Base-by-base conservation (phyloP, 2,113 vertebrate genomes). In the Catharus bicknelli region DNA sequence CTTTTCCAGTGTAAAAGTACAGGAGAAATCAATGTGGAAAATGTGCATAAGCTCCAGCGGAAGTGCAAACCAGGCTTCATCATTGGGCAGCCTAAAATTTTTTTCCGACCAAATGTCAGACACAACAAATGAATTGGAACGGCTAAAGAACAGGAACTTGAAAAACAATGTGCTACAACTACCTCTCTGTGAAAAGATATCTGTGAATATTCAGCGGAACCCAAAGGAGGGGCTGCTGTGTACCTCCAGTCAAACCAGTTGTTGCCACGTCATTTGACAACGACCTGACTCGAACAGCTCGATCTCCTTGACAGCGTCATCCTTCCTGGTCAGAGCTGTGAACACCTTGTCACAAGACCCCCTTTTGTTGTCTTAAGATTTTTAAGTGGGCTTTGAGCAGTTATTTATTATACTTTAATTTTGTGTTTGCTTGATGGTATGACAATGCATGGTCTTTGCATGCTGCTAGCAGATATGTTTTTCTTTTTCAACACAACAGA, bases 181-280 rank as follows among this genome's bases (percentile, higher is more conserved):
- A 98, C 99, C 99, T 99, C 99, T 99, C 95, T 99, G 99, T 57
- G 99, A 99, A 97, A 99, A 99, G 97, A 99, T 99, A 97, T 99
- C 99, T 84, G 99, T 99, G 95, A 99, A 99, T 97, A 99, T 99
- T 97, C 99, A 99, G 97, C 98, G 98, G 61, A 98, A 97, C 97
- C 97, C 99, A 48, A 98, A 99, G 96, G 99, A 99, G 64, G 98
- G 98, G 75, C 98, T 99, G 93, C 98, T 99, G 81, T 99, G 99
- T 83, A 98, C 98, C 91, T 97, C 99, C 59, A 97, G 98, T 96
- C 98, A 98, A 42, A 98, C 99, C 97, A 99, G 98, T 97, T 99
- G 99, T 97, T 99, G 99, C 97, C 99, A 99, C 36, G 99, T 99
- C 96, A 98, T 99, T 96, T 99, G 98, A 99, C 59, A 25, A 17